A percentile compares a stretch with the other conserved stretches of the same genome.
phyloP scores from a whole-genome alignment of 2,113 vertebrate species.

The Mesoclemmys tuberculata region DNA sequence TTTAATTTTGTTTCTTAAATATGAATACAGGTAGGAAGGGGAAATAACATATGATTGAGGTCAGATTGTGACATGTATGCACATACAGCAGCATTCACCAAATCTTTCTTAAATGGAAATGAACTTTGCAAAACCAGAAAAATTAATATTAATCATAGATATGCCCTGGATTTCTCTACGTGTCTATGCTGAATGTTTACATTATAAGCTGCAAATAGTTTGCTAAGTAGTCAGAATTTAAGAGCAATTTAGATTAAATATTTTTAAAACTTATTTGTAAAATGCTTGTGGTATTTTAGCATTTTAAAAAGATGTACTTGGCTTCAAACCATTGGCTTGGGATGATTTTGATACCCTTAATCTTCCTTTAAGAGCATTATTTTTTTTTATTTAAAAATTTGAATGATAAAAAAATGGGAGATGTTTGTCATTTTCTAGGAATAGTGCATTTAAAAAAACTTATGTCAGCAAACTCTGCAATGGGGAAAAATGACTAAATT shows the following conservation, averaged over 20 bases:
- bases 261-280: constrained; percentile 74
- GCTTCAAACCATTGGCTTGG: constrained; percentile 63
- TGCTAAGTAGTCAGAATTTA: constrained; percentile 73
- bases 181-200: constrained; percentile 53
- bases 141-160: constrained; percentile 36
- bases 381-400: constrained; percentile 58
- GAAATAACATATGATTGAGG: constrained; percentile 8
- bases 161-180: constrained; percentile 51
- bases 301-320: constrained; percentile 74
- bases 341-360: constrained; percentile 70
- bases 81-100: background rate
- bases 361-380: constrained; percentile 65
- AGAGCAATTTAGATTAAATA: constrained; percentile 71
- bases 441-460: constrained; percentile 30
- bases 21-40: background rate
- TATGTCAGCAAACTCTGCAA: constrained; percentile 25
- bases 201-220: constrained; percentile 67
- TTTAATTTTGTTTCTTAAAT: constrained; percentile 15
- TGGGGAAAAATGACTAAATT: constrained; percentile 28
- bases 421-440: constrained; percentile 60
- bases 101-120: background rate
- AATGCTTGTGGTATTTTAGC: constrained; percentile 66
- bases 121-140: background rate
- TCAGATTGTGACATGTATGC: constrained; percentile 14
- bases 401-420: constrained; percentile 63